Conservation (phyloP, 2,113 vertebrate genomes). For the Pseudorhombus dupliciocellatus region DNA sequence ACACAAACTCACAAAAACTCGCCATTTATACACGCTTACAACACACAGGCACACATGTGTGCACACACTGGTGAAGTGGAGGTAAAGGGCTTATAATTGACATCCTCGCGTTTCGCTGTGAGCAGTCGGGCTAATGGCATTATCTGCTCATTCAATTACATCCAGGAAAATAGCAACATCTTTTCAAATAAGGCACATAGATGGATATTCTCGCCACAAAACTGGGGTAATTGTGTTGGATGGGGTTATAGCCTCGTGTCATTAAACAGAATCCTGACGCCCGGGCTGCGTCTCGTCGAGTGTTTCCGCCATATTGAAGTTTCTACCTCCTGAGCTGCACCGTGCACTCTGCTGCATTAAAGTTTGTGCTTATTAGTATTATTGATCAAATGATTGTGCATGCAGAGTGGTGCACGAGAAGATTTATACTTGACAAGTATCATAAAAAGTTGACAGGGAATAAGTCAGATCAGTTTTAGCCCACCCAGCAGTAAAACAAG, state of each 20-base stretch:
- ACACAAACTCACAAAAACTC: constrained; percentile 13
- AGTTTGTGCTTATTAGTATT: constrained; percentile 1
- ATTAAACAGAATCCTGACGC: not conserved
- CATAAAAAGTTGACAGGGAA: not conserved
- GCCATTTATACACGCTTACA: constrained; percentile 4
- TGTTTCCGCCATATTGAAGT: not conserved
- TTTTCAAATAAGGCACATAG: constrained; percentile 25
- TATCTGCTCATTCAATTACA: constrained; percentile 65
- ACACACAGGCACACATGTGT: not conserved
- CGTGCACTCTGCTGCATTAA: not conserved
- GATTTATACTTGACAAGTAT: not conserved
- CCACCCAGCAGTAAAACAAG: not conserved
- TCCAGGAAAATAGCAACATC: constrained; percentile 41
- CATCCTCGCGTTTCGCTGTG: constrained; percentile 52
- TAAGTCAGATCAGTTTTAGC: not conserved
- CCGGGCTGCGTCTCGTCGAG: not conserved
- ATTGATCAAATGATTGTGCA: constrained; percentile 2
- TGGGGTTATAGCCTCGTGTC: constrained; percentile 36
- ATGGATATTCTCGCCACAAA: constrained; percentile 38
- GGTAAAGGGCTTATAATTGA: constrained; percentile 65
- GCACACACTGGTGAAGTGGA: constrained; percentile 37
- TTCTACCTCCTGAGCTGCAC: not conserved
- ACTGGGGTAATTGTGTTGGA: constrained; percentile 36
- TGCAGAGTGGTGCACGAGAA: not conserved
- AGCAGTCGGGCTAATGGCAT: constrained; percentile 38